phyloP scores from a whole-genome alignment of 2,797 vertebrate species.

The Telmatherina bonti region DNA sequence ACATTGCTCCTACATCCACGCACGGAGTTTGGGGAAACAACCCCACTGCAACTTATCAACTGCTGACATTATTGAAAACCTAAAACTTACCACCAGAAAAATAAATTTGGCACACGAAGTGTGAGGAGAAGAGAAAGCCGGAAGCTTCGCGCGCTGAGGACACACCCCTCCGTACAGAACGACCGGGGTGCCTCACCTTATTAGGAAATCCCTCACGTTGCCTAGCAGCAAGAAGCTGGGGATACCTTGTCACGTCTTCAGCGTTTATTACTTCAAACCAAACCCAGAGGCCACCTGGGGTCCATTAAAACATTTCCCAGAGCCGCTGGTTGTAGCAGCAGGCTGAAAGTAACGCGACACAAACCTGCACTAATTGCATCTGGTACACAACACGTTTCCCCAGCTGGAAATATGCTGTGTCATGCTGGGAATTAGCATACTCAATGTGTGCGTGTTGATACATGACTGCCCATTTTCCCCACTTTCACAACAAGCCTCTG shows the following conservation, averaged over 20 bases:
- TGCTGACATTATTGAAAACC: neutral
- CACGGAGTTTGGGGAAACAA: conserved; percentile 2
- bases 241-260: conserved; percentile 59
- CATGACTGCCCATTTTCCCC: conserved; percentile 11
- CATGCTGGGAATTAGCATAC: conserved; percentile 45
- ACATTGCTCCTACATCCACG: neutral
- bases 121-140: conserved; percentile 43
- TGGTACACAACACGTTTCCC: neutral
- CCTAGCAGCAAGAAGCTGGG: conserved; percentile 78
- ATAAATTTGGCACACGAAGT: conserved; percentile 6
- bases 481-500: conserved; percentile 40
- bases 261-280: conserved; percentile 22
- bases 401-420: conserved; percentile 43
- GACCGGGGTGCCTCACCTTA: conserved; percentile 74
- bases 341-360: neutral
- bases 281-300: neutral
- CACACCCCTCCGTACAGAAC: conserved; percentile 70
- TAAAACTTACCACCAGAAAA: conserved; percentile 17
- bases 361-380: conserved; percentile 11
- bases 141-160: conserved; percentile 55
- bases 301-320: neutral
- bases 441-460: conserved; percentile 21
- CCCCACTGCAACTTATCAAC: conserved; percentile 7
- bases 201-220: conserved; percentile 82
- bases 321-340: neutral